Conservation (phyloP, 2,797 vertebrate species). For the Lycodopsis pacificus region DNA sequence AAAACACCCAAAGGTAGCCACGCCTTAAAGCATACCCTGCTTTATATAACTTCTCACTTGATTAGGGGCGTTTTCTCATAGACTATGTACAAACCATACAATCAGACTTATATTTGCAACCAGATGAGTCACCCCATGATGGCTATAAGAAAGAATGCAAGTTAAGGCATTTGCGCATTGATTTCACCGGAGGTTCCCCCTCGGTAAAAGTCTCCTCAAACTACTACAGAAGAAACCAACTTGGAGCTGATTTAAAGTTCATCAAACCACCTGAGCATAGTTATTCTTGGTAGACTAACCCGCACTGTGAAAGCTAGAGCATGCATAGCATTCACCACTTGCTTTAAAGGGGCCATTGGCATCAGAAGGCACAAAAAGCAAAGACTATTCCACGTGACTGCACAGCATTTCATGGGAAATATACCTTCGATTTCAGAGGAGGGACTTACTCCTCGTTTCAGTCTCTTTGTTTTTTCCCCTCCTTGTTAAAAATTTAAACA, state of each 20-base stretch:
- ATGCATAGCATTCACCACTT: constrained; percentile 55
- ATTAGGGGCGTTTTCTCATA: too few relatives aligned
- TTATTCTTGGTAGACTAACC: constrained; percentile 62
- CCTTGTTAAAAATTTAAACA: constrained; percentile 84
- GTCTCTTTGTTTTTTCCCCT: constrained; percentile 73
- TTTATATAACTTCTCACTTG: not conserved
- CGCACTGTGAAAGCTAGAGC: constrained; percentile 42
- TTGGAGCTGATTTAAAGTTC: constrained; percentile 39
- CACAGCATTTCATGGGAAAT: constrained; percentile 78
- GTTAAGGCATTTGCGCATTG: not conserved
- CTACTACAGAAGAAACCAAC: constrained; percentile 14
- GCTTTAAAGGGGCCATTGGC: constrained; percentile 62
- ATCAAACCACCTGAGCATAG: constrained; percentile 65
- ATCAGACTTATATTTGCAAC: not conserved
- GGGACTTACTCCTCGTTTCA: constrained; percentile 64
- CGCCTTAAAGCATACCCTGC: too few relatives aligned
- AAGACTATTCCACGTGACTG: constrained; percentile 73
- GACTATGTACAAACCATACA: too few relatives aligned
- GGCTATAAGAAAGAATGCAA: not conserved
- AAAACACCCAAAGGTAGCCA: rapidly evolving
- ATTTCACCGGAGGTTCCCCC: not conserved
- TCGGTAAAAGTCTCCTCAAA: constrained; percentile 20
- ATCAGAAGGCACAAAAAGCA: constrained; percentile 67
- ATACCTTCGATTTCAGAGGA: constrained; percentile 72
- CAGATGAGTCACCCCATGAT: not conserved